Base-by-base conservation (phyloP, 1,140 invertebrate species). In the Sinella curviseta region DNA sequence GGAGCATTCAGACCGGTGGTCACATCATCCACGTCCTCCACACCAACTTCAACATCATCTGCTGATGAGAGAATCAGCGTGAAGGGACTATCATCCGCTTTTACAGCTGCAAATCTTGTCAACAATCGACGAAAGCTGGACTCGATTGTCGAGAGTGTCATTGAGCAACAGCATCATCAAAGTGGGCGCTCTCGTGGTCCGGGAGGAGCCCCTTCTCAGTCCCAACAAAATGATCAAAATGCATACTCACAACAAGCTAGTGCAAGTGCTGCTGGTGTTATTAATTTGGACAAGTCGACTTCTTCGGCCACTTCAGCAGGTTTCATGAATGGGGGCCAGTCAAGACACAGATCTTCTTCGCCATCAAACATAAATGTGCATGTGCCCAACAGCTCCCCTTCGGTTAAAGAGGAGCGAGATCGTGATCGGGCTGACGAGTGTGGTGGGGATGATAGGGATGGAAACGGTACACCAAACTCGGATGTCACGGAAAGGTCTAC, bases 401-500 rank as follows among this genome's bases (percentile, higher is more conserved):
- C 78, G 1, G 35, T 26, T 20, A 24, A 28, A 16, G 36, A 28
- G 36, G 54, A 65, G 78, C 34, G n/a, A 54, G 74, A 60, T 20
- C 2, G 74, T 4, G 77, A 79, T 28, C 54, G 75, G 20, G 75
- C 77, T 16, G 78, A 79, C 8, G 78, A 81, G 8, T 67, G 82
- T 24, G 30, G 34, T 28, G 65, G 34, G 24, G 82, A 90, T 75
- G 89, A 88, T 31, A 85, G 88, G 3, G 89, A 90, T 12, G 85
- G 87, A 14, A 89, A 89, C 60, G 88, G 87, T 0, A 90, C 89
- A 0, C 89, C 89, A 0, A 87, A 88, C 3, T 90, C 89, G 12
- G 89, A 90, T 65, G 88, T 88, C 76, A 89, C 89, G 24, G 89
- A 90, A 74, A 84, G 89, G 20, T 89, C 89, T 16, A 89, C 88